Conservation (phyloP, 2,113 vertebrate genomes). For the Pheucticus melanocephalus region DNA sequence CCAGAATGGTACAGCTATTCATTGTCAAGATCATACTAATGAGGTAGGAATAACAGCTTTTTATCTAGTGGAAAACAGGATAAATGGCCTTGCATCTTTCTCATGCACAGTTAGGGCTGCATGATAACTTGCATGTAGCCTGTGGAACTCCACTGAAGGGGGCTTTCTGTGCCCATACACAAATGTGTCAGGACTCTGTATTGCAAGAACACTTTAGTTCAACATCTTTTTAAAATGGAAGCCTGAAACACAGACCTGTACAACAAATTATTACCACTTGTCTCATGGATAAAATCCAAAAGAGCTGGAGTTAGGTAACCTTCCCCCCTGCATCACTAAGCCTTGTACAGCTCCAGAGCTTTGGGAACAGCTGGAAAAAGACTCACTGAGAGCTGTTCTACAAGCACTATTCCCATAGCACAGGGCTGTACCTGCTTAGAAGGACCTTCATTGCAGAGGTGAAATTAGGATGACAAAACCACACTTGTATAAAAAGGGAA, state of each 20-base stretch:
- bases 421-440: not conserved
- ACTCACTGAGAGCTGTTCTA: not conserved
- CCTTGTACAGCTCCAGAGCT: not conserved
- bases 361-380: not conserved
- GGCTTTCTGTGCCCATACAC: not conserved
- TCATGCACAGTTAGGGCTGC: not conserved
- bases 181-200: not conserved
- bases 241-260: not conserved
- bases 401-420: not conserved
- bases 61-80: not conserved
- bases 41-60: not conserved
- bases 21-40: not conserved
- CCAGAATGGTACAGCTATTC: not conserved
- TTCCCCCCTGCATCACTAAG: not conserved
- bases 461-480: not conserved
- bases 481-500: not conserved
- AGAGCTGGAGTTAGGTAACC: not conserved
- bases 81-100: not conserved
- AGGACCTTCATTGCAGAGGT: not conserved
- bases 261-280: not conserved
- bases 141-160: not conserved
- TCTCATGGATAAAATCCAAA: not conserved
- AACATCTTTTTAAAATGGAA: not conserved
- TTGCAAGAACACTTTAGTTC: not conserved
- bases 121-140: not conserved